phyloP scores from a whole-genome alignment of 2,888 invertebrate genomes.

The Synanthedon tipuliformis region DNA sequence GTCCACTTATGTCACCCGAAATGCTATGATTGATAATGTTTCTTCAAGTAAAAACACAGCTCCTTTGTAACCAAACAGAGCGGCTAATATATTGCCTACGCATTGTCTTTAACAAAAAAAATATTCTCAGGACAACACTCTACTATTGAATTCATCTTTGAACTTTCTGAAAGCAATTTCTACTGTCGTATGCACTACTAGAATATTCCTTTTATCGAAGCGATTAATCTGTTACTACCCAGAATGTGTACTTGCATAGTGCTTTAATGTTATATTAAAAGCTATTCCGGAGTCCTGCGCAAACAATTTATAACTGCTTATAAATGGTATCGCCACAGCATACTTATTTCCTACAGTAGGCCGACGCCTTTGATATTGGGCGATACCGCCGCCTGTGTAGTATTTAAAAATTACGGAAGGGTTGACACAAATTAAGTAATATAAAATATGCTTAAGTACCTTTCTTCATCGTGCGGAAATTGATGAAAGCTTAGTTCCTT shows the following conservation, averaged over 20 bases:
- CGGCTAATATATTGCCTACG: constrained; percentile 16
- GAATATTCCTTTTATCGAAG: neutral
- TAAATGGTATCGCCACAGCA: neutral
- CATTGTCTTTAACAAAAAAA: constrained; percentile 3
- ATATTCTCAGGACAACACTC: neutral
- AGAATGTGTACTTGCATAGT: neutral
- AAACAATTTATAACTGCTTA: neutral
- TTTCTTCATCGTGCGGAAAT: no score
- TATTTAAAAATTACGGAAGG: no score
- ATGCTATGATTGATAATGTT: constrained; percentile 66
- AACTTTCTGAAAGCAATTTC: neutral
- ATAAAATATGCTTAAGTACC: no score
- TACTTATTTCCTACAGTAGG: no score
- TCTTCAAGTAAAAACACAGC: constrained; percentile 51
- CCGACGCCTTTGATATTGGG: no score
- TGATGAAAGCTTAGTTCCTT: no score
- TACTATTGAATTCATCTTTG: neutral
- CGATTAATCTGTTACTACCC: neutral
- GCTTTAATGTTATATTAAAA: neutral
- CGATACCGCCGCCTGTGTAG: no score
- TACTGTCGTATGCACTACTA: neutral
- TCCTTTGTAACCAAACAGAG: constrained; percentile 30
- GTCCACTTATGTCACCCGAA: constrained; percentile 65
- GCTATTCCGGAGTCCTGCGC: neutral
- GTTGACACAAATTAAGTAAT: no score